Percentiles rank a stretch among this genome's conserved stretches.
These are phyloP conservation scores for Misgurnus anguillicaudatus DNA, from an alignment of 2,113 vertebrate genomes.

Conservation along the genomic window DNA sequence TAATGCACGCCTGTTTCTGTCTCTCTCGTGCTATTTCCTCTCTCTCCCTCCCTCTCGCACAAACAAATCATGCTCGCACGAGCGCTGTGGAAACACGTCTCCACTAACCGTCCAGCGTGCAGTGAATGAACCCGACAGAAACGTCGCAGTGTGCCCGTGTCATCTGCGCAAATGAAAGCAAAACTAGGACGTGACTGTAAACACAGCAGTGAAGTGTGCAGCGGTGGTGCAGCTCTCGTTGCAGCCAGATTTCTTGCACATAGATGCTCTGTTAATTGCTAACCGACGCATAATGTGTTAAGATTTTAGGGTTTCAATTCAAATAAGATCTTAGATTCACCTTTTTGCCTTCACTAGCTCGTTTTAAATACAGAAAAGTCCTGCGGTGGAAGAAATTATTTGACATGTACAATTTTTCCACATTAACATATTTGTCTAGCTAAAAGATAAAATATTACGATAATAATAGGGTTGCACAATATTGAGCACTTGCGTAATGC, in stretches of 20 bases:
- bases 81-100: conserved; percentile 35
- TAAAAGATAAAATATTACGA: background rate
- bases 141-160: background rate
- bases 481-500: background rate
- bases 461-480: background rate
- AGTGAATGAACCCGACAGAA: conserved; percentile 7
- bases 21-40: conserved; percentile 32
- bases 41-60: conserved; percentile 27
- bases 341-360: no score
- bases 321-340: background rate
- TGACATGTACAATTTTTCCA: background rate
- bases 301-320: background rate
- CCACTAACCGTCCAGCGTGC: conserved; percentile 13
- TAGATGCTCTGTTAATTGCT: background rate
- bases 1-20: conserved; percentile 46
- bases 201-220: conserved; percentile 1
- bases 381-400: background rate
- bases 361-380: no score
- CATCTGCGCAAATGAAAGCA: conserved; percentile 29
- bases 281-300: background rate
- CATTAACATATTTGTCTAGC: no score
- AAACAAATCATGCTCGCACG: conserved; percentile 32
- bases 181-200: conserved; percentile 20
- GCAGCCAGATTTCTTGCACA: conserved; percentile 10
- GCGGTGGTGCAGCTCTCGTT: background rate